A percentile compares a stretch with the other conserved stretches of the same genome.
These are phyloP conservation scores for Eulemur rufifrons DNA, from an alignment of 2,113 vertebrate species.

Conservation along the genomic window DNA sequence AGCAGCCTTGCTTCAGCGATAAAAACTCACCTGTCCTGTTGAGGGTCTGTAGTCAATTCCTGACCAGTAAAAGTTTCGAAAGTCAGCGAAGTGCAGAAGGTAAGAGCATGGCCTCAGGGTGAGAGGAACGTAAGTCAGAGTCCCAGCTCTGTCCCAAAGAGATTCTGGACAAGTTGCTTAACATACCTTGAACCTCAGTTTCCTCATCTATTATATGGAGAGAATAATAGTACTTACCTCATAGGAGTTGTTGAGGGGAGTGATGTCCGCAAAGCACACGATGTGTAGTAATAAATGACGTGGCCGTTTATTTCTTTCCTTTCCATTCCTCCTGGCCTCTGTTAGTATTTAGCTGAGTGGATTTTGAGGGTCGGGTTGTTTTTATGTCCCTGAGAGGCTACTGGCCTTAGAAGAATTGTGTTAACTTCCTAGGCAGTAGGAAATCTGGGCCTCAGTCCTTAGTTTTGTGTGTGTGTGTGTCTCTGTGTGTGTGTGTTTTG, in stretches of 20 bases:
- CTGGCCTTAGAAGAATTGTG: not conserved
- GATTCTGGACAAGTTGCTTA: not conserved
- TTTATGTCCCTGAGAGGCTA: too few species aligned
- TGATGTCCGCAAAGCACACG: accelerated
- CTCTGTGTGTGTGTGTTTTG: too few species aligned
- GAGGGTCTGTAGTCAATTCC: not conserved
- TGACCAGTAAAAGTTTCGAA: not conserved
- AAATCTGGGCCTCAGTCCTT: not conserved
- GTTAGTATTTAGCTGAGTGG: too few species aligned
- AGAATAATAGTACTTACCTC: not conserved
- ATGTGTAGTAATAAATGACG: accelerated
- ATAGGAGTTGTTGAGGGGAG: not conserved
- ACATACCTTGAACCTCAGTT: not conserved
- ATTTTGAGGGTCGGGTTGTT: too few species aligned
- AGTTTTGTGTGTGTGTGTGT: too few species aligned
- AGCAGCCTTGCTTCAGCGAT: not conserved
- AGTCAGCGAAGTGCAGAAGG: not conserved
- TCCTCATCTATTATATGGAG: not conserved
- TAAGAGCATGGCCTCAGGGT: not conserved
- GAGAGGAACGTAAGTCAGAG: not conserved
- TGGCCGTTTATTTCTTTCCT: not conserved
- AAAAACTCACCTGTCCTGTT: not conserved
- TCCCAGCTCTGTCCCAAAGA: not conserved
- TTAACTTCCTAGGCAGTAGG: too few species aligned
- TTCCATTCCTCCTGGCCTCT: not conserved